phyloP scores from a whole-genome alignment of 1,140 invertebrate genomes.

The Philaenus spumarius region DNA sequence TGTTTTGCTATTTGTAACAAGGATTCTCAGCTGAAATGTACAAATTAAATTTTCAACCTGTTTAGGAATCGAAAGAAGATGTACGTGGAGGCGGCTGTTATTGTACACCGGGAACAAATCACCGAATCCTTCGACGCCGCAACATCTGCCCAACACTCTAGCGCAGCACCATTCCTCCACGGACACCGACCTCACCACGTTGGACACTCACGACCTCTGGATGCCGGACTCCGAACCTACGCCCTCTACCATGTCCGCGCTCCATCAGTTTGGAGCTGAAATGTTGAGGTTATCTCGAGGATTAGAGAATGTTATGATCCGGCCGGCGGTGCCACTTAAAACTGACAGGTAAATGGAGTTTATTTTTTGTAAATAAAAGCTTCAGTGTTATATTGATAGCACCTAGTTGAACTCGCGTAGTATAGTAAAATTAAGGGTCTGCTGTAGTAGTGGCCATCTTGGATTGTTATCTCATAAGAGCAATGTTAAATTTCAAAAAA shows the following conservation, averaged over 20 bases:
- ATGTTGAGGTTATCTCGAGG: slow-evolving; percentile 72
- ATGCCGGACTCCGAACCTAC: slow-evolving; percentile 69
- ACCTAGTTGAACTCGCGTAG: too few relatives aligned
- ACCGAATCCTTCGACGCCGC: slow-evolving; percentile 16
- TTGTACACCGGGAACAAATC: slow-evolving; percentile 39
- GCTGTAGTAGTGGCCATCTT: too few relatives aligned
- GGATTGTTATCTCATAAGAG: too few relatives aligned
- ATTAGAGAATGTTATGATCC: slow-evolving; percentile 45
- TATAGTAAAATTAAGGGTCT: too few relatives aligned
- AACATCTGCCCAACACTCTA: slow-evolving; percentile 12
- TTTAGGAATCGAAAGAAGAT: slow-evolving; percentile 46
- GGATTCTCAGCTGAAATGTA: too few relatives aligned
- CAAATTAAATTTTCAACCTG: too few relatives aligned
- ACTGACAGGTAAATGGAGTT: too few relatives aligned
- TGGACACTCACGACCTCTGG: slow-evolving; percentile 74
- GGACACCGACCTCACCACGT: slow-evolving; percentile 69
- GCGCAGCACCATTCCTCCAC: slow-evolving; percentile 54
- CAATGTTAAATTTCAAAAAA: too few relatives aligned
- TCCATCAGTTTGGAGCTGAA: slow-evolving; percentile 74
- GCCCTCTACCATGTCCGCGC: slow-evolving; percentile 68
- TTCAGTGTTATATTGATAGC: too few relatives aligned
- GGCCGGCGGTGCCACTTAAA: background rate
- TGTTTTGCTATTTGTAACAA: too few relatives aligned
- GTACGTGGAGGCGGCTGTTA: slow-evolving; percentile 54
- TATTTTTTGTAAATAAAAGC: too few relatives aligned